phyloP scores from a whole-genome alignment of 1,140 invertebrate genomes.

The Paraescarpia echinospica region DNA sequence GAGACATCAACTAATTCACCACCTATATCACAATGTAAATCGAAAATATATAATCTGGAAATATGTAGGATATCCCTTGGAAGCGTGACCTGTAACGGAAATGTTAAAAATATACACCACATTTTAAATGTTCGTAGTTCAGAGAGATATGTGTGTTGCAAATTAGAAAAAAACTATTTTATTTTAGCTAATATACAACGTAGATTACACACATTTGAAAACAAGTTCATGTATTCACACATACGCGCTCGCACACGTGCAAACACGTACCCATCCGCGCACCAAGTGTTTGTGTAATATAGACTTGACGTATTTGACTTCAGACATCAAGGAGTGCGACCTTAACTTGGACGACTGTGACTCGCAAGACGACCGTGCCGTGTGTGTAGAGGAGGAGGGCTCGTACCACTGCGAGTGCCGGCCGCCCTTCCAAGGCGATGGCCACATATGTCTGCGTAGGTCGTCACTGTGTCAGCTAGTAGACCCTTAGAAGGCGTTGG shows the following conservation, averaged over 20 bases:
- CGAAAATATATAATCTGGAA: too few species aligned
- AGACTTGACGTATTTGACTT: too few species aligned
- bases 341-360: background rate
- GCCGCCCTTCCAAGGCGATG: background rate
- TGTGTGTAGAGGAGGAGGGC: background rate
- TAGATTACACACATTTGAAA: background rate
- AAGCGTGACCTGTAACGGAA: too few species aligned
- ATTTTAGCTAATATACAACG: too few species aligned
- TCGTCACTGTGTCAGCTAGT: background rate
- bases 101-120: too few species aligned
- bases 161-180: too few species aligned
- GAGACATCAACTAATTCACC: too few species aligned
- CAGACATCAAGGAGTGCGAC: constrained; percentile 18
- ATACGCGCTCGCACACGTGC: background rate
- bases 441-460: background rate
- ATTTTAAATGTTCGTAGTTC: too few species aligned
- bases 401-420: constrained; percentile 10
- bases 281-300: background rate
- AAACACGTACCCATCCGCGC: background rate
- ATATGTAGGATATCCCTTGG: too few species aligned
- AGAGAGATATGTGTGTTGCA: too few species aligned
- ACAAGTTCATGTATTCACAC: background rate
- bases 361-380: background rate
- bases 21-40: too few species aligned
- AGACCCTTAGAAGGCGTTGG: too few species aligned